Percentiles rank a stretch among this genome's conserved stretches.
Evolutionary conservation across 2,888 invertebrate genomes (phyloP).

Genomic region (Acleris cristana): DNA sequence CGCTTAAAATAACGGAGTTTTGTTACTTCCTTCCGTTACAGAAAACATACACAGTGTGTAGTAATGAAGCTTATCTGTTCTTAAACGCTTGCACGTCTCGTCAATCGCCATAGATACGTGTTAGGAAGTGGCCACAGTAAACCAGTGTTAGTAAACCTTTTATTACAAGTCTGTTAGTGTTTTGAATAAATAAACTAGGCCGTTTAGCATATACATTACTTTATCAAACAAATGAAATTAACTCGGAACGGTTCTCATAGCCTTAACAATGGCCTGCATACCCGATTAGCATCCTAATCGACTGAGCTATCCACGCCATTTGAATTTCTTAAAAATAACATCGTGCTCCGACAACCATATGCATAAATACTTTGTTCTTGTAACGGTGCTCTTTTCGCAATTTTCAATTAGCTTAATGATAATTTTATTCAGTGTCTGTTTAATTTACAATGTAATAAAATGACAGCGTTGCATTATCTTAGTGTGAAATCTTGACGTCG

Average conservation of each 20-base stretch:
- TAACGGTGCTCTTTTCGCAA: slow-evolving; percentile 26
- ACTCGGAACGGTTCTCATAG: slow-evolving; percentile 36
- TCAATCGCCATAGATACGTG: slow-evolving; percentile 8
- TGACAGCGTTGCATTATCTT: slow-evolving; percentile 26
- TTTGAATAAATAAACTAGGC: slow-evolving; percentile 25
- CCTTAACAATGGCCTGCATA: slow-evolving; percentile 33
- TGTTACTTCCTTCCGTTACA: no score
- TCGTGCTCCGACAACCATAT: slow-evolving; percentile 10
- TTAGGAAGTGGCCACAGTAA: slow-evolving; percentile 24
- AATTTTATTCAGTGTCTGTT: slow-evolving; percentile 24
- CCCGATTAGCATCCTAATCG: slow-evolving; percentile 42
- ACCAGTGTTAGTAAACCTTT: slow-evolving; percentile 24
- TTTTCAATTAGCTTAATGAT: slow-evolving; percentile 33
- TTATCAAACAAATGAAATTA: slow-evolving; percentile 34
- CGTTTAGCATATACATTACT: slow-evolving; percentile 33
- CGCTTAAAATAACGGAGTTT: no score
- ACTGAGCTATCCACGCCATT: slow-evolving; percentile 31
- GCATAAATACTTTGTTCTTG: slow-evolving; percentile 15
- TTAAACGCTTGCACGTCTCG: slow-evolving; percentile 3
- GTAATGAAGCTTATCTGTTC: no score
- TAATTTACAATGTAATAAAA: slow-evolving; percentile 24
- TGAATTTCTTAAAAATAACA: slow-evolving; percentile 25
- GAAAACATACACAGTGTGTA: no score
- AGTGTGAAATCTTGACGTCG: slow-evolving; percentile 12
- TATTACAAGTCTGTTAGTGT: slow-evolving; percentile 25